These are phyloP conservation scores for Tinamus guttatus DNA, from an alignment of 2,113 vertebrate species.

Conservation along the genomic window DNA sequence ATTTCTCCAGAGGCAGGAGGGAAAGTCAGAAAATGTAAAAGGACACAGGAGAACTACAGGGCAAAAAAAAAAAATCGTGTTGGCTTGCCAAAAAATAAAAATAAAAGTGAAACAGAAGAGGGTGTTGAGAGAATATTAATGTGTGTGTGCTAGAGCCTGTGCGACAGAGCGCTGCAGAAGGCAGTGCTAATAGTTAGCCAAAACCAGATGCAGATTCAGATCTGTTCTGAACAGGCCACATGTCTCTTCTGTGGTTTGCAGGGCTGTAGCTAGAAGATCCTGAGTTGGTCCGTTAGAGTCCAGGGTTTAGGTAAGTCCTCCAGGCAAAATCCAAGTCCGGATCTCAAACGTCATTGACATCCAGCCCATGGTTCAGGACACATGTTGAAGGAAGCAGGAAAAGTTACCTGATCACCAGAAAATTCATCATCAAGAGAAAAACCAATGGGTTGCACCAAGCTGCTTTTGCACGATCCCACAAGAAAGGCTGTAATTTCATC, in stretches of 20 bases:
- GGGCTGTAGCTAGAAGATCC: neutral
- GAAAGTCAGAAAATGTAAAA: neutral
- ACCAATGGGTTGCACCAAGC: neutral
- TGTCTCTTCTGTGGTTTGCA: neutral
- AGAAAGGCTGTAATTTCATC: neutral
- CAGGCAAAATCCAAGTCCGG: neutral
- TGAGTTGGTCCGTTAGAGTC: rapidly evolving
- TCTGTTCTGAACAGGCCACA: no score
- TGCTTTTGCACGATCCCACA: neutral
- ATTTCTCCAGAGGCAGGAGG: neutral
- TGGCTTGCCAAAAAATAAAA: neutral
- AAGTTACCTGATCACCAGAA: rapidly evolving
- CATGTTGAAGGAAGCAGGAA: neutral
- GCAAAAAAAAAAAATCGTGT: neutral
- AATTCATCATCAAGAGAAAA: neutral
- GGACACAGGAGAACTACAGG: neutral
- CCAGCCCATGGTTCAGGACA: rapidly evolving
- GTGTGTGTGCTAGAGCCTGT: neutral
- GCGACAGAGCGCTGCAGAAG: no score
- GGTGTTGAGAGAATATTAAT: neutral
- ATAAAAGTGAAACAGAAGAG: neutral
- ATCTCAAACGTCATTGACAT: neutral
- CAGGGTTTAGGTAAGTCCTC: rapidly evolving
- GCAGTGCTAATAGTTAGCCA: neutral
- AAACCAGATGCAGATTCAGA: neutral